Conservation (phyloP, 2,888 invertebrate genomes). For the Hyposoter didymator region DNA sequence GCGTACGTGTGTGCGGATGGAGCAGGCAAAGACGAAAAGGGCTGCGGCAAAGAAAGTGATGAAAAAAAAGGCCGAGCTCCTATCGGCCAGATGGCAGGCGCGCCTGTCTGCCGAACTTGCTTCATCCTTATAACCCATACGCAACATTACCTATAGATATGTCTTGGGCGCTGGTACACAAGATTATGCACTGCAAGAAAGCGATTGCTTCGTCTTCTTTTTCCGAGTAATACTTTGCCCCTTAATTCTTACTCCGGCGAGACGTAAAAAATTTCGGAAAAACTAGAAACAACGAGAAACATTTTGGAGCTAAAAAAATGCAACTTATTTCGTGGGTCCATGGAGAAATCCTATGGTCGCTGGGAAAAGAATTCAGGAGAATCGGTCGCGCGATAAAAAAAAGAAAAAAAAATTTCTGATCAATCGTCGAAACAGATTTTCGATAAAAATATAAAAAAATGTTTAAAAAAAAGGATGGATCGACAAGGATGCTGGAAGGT, state of each 20-base stretch:
- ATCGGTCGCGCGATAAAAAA: not conserved
- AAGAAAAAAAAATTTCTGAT: not conserved
- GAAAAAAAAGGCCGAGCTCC: constrained; percentile 51
- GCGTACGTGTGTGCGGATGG: constrained; percentile 1
- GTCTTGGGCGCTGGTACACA: not conserved
- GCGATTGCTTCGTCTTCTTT: constrained; percentile 47
- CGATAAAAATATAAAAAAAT: constrained; percentile 36
- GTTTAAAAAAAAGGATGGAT: constrained; percentile 27
- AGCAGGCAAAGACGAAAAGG: constrained; percentile 43
- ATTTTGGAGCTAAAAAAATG: not conserved
- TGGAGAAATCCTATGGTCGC: too few species aligned
- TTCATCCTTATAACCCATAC: constrained; percentile 47
- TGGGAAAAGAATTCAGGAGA: not conserved
- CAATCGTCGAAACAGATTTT: not conserved
- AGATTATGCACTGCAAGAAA: constrained; percentile 53
- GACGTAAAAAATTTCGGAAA: not conserved
- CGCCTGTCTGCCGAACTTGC: constrained; percentile 54
- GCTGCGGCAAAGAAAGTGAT: constrained; percentile 40
- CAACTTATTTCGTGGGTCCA: not conserved
- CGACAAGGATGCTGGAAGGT: constrained; percentile 52
- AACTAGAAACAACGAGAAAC: not conserved
- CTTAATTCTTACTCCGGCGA: constrained; percentile 10
- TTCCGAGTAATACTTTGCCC: constrained; percentile 3
- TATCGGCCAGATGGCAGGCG: constrained; percentile 69
- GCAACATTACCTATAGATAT: constrained; percentile 5